Evolutionary conservation across 2,797 vertebrate species (phyloP).

Genomic region (Mallotus villosus): DNA sequence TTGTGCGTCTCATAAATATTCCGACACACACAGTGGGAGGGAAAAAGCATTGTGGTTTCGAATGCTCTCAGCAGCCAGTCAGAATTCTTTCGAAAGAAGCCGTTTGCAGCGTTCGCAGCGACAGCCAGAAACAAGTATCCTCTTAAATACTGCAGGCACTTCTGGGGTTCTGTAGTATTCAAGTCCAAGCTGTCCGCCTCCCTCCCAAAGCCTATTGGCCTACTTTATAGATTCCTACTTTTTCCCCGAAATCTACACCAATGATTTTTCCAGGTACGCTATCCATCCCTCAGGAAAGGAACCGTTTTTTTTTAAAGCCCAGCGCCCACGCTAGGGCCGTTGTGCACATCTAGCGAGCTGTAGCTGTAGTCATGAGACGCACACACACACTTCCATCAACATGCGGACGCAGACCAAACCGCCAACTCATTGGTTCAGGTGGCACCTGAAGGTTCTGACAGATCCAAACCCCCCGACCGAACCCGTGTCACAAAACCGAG

Average conservation of each 20-base stretch:
- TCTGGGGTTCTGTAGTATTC: conserved; percentile 21
- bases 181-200: conserved; percentile 5
- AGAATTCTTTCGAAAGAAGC: conserved; percentile 1
- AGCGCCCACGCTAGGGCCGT: conserved; percentile 2
- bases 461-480: neutral
- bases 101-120: conserved; percentile 7
- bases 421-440: conserved; percentile 1
- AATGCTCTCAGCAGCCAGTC: conserved; percentile 18
- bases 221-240: conserved; percentile 9
- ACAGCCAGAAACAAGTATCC: conserved; percentile 11
- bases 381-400: neutral
- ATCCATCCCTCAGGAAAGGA: conserved; percentile 34
- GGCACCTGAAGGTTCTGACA: conserved; percentile 4
- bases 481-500: neutral
- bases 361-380: neutral
- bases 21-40: conserved; percentile 16
- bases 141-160: conserved; percentile 15
- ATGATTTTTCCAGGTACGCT: conserved; percentile 35
- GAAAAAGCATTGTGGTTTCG: conserved; percentile 21
- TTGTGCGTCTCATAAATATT: conserved; percentile 11
- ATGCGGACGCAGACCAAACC: neutral
- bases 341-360: conserved; percentile 4
- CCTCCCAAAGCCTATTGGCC: conserved; percentile 8
- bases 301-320: conserved; percentile 30
- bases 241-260: conserved; percentile 25